phyloP scores from a whole-genome alignment of 2,797 vertebrate species.

The Distichodus sexfasciatus region DNA sequence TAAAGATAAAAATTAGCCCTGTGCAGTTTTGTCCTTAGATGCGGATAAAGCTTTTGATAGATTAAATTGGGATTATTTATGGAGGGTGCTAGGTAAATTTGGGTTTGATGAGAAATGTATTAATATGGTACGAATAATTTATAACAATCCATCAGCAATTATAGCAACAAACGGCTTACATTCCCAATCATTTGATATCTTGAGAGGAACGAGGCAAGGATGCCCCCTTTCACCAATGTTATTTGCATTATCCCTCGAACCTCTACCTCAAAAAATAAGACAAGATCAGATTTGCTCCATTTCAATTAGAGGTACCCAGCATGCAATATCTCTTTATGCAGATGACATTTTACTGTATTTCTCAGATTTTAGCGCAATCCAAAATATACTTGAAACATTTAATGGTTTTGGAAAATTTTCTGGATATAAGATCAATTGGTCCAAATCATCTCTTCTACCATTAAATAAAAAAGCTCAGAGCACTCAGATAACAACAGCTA shows the following conservation, averaged over 20 bases:
- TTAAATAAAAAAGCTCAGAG: neutral
- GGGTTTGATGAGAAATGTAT: neutral
- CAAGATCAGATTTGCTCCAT: neutral
- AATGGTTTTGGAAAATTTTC: neutral
- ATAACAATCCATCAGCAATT: neutral
- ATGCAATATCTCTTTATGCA: neutral
- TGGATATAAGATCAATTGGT: neutral
- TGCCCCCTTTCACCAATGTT: too few relatives aligned
- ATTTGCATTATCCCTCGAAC: neutral
- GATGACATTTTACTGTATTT: neutral
- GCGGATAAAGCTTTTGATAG: neutral
- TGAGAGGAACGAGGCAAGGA: neutral
- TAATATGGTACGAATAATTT: neutral
- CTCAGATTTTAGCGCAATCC: neutral
- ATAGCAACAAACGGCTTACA: neutral
- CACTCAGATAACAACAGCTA: neutral
- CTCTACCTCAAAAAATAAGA: neutral
- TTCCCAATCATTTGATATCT: neutral
- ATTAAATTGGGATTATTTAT: conserved; percentile 4
- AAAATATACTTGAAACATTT: neutral
- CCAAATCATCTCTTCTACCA: neutral
- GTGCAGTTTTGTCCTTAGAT: too few relatives aligned
- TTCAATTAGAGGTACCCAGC: neutral
- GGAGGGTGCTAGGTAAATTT: neutral
- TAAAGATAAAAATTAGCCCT: neutral